Base-by-base conservation (phyloP, 2,113 vertebrate genomes). In the Rhinogobius similis region DNA sequence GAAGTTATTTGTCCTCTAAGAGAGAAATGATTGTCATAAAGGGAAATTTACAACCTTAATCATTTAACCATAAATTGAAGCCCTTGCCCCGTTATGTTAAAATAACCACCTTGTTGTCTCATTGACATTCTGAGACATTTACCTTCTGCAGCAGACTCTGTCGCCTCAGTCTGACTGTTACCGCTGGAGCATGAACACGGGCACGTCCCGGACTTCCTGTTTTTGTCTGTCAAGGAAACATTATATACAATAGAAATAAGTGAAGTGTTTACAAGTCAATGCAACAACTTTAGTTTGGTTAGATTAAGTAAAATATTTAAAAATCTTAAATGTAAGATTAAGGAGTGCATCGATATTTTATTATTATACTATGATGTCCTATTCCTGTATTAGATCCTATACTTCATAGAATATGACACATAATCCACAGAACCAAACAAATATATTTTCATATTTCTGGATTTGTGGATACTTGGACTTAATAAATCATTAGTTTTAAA, bases 201-300 rank as follows among this genome's bases (percentile, higher is more conserved):
- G 82, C 93, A 91, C 4, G 75, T 85, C 48, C 77, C 82, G 6
- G 81, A 56, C 82, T 92, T 93, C 74, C 92, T 94, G 77, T 50
- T 88, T 91, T 94, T 93, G 73, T 92, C 92, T 93, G 76, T 23
- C 38, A 48, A 82, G 10, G 12, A 41, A 41, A 41, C 39, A 36
- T 5, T 8, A 36, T 36, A 80, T 1, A 82, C 74, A 44, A 20
- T 5, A 62, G 20, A 14, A 27, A 13, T 14, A 56, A 18, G 13
- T 5, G 0, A 58, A 55, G 52, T 26, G 21, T 55, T 10, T 26
- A 26, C 23, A 55, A 26, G 52, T 26, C n/a, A 24, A 21, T 1
- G n/a, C n/a, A 52, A 23, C 48, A 52, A 9, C 21, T 52, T 52
- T 10, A 5, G n/a, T 26, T 55, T 26, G 23, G 24, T 26, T 5